Evolutionary conservation across 1,140 invertebrate species (phyloP), one percentile per base, ranked within the genome.

Genomic region (Pemphigus obesinymphae): DNA sequence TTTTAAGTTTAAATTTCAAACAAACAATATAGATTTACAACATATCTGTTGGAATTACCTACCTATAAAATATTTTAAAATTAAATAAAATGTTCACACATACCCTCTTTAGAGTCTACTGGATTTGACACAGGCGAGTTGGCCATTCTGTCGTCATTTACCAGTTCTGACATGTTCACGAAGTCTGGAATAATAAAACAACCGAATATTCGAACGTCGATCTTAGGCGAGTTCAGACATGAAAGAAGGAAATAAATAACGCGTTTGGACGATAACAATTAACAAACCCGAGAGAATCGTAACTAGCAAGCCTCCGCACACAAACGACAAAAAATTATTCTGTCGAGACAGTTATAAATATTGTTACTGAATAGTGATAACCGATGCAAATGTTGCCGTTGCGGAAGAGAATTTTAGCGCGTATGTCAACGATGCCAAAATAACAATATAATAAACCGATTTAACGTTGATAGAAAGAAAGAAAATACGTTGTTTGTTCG

Each of bases 321-420:
- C 10, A 34, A 15, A 63, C 20, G 34, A 29, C 4, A 34, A 6
- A 1, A 63, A 63, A 15, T 1, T 15, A 31, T 5, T 5, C 34
- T 17, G 3, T 7, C 6, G 15, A 13, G 55, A 61, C 58, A 4
- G 15, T 50, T 73, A 73, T 73, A 20, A 73, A 31, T 72, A 8
- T 48, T 72, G 26, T 70, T 72, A 72, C 48, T 48, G 23, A n/a
- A 48, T 31, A 20, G 26, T 31, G 70, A 73, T 72, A 73, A 48
- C 70, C 43, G 17, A n/a, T 31, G 17, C 45, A 48, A 73, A 20
- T 40, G 17, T 3, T 50, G 20, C 40, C 26, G 17, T 17, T 29
- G 40, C 43, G 5, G 20, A n/a, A 6, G 45, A 48, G 3, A n/a
- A 50, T 31, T 73, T 50, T 50, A 50, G 68, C 68, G 68, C 26